phyloP scores from a whole-genome alignment of 2,797 vertebrate genomes.

The Spatula clypeata region DNA sequence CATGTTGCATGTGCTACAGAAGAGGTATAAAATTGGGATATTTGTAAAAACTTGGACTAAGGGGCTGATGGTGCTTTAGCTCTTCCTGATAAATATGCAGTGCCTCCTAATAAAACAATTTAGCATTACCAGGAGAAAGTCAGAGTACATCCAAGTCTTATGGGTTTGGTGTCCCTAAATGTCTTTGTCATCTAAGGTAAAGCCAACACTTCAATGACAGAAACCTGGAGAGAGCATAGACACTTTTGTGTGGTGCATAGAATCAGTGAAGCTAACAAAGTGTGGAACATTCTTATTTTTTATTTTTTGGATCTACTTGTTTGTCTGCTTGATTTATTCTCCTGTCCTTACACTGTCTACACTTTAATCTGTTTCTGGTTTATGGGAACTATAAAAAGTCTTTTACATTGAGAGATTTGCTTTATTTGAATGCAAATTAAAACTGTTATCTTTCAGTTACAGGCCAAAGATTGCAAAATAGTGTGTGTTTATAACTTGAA shows the following conservation, averaged over 20 bases:
- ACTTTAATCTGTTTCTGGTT: slow-evolving; percentile 81
- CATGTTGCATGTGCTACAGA: background rate
- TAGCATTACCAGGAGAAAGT: background rate
- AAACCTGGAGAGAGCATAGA: background rate
- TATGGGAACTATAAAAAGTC: slow-evolving; percentile 81
- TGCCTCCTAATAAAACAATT: background rate
- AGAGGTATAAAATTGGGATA: background rate
- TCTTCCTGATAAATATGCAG: background rate
- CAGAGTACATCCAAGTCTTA: background rate
- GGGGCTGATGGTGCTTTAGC: background rate
- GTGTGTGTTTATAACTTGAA: slow-evolving; percentile 70
- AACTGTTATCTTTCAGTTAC: slow-evolving; percentile 82
- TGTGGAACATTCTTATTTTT: background rate
- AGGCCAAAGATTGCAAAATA: slow-evolving; percentile 82
- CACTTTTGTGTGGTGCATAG: background rate
- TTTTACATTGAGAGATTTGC: slow-evolving; percentile 76
- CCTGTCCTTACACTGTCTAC: slow-evolving; percentile 60
- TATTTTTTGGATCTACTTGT: slow-evolving; percentile 47
- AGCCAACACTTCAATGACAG: background rate
- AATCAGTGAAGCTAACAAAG: slow-evolving; percentile 48
- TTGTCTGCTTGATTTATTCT: slow-evolving; percentile 78
- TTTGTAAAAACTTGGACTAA: background rate
- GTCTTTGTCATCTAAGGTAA: background rate
- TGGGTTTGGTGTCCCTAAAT: background rate
- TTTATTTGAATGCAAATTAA: slow-evolving; percentile 85